Evolutionary conservation across 2,797 vertebrate genomes (phyloP).

Genomic region (Halcyon chelicuti): DNA sequence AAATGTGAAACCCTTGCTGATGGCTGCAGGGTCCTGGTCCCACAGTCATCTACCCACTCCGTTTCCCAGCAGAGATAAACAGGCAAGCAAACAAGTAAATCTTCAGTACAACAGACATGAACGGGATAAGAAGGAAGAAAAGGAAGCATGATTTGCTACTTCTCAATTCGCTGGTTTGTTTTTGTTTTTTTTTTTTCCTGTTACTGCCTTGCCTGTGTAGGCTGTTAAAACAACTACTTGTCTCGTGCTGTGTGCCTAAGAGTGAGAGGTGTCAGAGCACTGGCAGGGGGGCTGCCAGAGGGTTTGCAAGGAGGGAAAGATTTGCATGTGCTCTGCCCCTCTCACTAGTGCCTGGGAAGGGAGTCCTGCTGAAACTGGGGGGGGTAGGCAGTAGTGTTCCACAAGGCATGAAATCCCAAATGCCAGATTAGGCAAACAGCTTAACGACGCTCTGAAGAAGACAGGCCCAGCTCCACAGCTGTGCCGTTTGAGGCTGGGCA

Average conservation of each 20-base stretch:
- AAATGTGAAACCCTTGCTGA: not conserved
- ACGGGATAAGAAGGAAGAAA: not conserved
- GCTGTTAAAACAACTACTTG: accelerated
- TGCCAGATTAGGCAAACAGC: not conserved
- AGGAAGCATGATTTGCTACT: accelerated
- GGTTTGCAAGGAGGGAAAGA: not conserved
- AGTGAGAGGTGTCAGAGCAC: not conserved
- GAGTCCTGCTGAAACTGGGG: not conserved
- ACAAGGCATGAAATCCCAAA: not conserved
- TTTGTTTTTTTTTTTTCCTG: not conserved
- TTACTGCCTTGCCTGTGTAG: not conserved
- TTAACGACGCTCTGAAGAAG: accelerated
- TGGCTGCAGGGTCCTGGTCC: not conserved
- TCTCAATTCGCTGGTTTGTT: accelerated
- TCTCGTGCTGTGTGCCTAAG: not conserved
- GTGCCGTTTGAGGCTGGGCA: not conserved
- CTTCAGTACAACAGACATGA: not conserved
- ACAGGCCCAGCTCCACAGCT: not conserved
- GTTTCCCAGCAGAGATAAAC: not conserved
- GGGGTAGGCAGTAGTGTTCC: not conserved
- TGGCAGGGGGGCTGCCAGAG: not conserved
- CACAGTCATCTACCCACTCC: not conserved
- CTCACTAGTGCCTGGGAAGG: not conserved
- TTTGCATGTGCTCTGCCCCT: not conserved
- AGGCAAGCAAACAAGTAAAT: not conserved